phyloP scores from a whole-genome alignment of 2,888 invertebrate species.

The Lasius platythorax region DNA sequence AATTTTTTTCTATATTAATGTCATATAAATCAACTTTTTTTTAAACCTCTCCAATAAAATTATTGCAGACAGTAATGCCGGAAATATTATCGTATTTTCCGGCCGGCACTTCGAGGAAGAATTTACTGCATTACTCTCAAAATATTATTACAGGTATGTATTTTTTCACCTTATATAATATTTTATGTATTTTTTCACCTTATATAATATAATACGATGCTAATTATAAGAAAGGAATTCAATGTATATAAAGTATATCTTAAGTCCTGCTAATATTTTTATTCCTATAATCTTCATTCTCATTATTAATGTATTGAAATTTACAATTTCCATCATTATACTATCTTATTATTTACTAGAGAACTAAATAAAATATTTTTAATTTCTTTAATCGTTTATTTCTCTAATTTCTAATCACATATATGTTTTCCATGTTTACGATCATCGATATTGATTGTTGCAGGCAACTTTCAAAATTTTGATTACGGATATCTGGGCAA shows the following conservation, averaged over 20 bases:
- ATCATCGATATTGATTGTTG: background rate
- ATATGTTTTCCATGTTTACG: background rate
- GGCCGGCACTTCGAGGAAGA: background rate
- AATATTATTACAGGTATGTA: slow-evolving; percentile 11
- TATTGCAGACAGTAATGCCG: slow-evolving; percentile 8
- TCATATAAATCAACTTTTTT: background rate
- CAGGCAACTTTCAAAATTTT: slow-evolving; percentile 13
- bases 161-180: background rate
- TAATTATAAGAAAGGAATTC: background rate
- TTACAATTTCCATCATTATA: background rate
- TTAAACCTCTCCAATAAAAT: background rate
- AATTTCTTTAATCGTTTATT: background rate
- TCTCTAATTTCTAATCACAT: background rate
- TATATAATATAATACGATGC: background rate
- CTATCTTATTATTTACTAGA: background rate
- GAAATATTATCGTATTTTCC: slow-evolving; percentile 5
- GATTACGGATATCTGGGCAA: slow-evolving; percentile 14
- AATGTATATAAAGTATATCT: background rate
- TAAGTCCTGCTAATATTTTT: background rate
- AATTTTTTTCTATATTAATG: background rate
- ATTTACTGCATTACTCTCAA: background rate
- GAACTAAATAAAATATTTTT: background rate
- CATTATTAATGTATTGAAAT: background rate
- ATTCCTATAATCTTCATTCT: background rate
- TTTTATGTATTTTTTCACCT: background rate